Conservation (phyloP, 2,113 vertebrate species). For the Perca schrenkii region DNA sequence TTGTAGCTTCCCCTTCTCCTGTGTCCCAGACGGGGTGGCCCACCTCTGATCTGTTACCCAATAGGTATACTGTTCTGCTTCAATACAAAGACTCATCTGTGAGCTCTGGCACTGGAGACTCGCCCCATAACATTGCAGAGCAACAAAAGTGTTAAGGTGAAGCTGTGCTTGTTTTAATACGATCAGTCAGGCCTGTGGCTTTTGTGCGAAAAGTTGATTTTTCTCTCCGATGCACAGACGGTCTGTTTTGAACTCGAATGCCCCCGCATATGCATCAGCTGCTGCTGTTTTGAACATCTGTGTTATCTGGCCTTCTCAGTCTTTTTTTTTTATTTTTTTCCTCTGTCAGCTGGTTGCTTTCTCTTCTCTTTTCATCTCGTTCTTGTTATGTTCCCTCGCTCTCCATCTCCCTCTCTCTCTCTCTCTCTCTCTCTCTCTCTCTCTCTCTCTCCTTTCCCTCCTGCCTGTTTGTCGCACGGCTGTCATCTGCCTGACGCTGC, state of each 20-base stretch:
- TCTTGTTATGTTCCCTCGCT: slow-evolving; percentile 3
- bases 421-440: not conserved
- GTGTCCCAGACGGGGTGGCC: not conserved
- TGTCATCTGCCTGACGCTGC: slow-evolving; percentile 60
- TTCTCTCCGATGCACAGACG: not conserved
- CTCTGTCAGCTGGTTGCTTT: slow-evolving; percentile 27
- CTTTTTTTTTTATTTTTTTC: not conserved
- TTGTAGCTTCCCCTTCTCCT: not conserved
- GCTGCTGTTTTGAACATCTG: slow-evolving; percentile 38
- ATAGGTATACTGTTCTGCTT: not conserved
- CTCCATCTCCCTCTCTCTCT: not conserved
- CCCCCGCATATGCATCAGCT: not conserved
- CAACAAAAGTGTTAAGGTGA: not conserved
- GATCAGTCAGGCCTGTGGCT: not conserved
- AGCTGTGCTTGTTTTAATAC: not conserved
- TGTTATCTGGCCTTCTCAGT: not conserved
- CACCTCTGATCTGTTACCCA: slow-evolving; percentile 11
- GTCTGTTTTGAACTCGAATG: slow-evolving; percentile 19
- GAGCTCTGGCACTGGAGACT: slow-evolving; percentile 15
- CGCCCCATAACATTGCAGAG: not conserved
- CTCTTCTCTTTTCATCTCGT: slow-evolving; percentile 28
- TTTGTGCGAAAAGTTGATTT: not conserved
- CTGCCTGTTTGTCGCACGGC: not conserved
- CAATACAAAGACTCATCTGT: slow-evolving; percentile 28
- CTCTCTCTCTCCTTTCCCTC: not conserved